Conservation (phyloP, 2,113 vertebrate species). For the Pithys albifrons region DNA sequence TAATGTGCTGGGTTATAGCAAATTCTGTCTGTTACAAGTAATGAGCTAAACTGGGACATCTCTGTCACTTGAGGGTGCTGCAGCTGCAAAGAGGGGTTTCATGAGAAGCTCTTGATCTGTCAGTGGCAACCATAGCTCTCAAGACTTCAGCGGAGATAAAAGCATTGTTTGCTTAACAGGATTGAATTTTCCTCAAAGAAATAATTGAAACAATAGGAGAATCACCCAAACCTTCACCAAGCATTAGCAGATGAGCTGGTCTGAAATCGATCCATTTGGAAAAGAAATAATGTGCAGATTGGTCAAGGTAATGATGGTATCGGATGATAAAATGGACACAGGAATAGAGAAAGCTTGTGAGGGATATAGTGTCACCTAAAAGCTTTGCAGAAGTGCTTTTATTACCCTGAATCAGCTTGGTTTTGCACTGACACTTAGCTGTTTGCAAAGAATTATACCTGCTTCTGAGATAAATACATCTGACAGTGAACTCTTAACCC, state of each 20-base stretch:
- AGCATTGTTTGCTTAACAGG: constrained; percentile 14
- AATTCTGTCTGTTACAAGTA: neutral
- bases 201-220: constrained; percentile 24
- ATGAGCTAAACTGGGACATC: neutral
- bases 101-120: neutral
- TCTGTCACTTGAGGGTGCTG: neutral
- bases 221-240: neutral
- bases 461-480: constrained; percentile 29
- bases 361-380: constrained; percentile 39
- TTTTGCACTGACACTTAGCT: constrained; percentile 9
- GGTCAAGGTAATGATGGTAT: constrained; percentile 18
- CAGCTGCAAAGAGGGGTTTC: neutral
- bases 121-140: neutral
- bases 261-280: constrained; percentile 37
- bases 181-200: constrained; percentile 34
- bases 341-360: constrained; percentile 25
- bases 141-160: neutral
- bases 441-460: constrained; percentile 27
- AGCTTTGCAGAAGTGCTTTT: constrained; percentile 44
- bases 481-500: constrained; percentile 6
- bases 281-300: constrained; percentile 43
- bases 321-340: neutral
- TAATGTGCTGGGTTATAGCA: neutral
- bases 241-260: constrained; percentile 33
- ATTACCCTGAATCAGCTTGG: constrained; percentile 60